Conservation (phyloP, 92 coral and sea anemone genomes). For the Umimayanthus chanpuru region DNA sequence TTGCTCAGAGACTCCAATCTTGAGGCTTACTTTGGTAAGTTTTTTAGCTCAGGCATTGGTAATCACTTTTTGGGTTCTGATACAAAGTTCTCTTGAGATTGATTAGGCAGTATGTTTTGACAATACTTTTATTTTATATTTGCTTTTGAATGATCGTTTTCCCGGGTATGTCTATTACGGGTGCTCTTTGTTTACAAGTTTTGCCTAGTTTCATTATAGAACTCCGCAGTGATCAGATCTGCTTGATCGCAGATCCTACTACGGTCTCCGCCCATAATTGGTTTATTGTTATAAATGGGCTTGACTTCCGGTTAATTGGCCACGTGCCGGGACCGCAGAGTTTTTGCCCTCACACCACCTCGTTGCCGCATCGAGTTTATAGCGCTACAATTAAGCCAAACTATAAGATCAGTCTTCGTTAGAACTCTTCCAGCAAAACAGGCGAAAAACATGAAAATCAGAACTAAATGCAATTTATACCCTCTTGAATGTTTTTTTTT, state of each 20-base stretch:
- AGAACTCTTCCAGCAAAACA: no score
- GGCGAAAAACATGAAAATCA: not conserved
- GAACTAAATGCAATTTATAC: not conserved
- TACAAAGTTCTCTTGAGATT: not conserved
- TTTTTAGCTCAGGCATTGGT: not conserved
- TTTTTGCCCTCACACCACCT: conserved; percentile 1
- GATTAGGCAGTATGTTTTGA: not conserved
- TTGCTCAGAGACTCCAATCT: conserved; percentile 40
- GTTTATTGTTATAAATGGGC: conserved; percentile 50
- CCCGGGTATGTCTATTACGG: conserved; percentile 41
- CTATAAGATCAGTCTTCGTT: not conserved
- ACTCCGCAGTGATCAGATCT: conserved; percentile 37
- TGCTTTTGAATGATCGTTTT: conserved; percentile 12
- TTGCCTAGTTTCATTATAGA: conserved; percentile 12
- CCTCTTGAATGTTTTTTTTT: not conserved
- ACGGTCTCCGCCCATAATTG: conserved; percentile 43
- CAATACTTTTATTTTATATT: conserved; percentile 8
- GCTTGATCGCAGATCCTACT: conserved; percentile 28
- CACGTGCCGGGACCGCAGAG: conserved; percentile 46
- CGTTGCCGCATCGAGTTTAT: not conserved
- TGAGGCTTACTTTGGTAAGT: conserved; percentile 42
- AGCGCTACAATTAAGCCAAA: not conserved
- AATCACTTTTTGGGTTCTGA: not conserved
- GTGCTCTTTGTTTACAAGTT: conserved; percentile 35
- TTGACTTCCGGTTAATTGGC: conserved; percentile 45